These are phyloP conservation scores for Hydrozoanthus tunicans DNA, from an alignment of 64 coral and sea anemone species.

Conservation along the genomic window DNA sequence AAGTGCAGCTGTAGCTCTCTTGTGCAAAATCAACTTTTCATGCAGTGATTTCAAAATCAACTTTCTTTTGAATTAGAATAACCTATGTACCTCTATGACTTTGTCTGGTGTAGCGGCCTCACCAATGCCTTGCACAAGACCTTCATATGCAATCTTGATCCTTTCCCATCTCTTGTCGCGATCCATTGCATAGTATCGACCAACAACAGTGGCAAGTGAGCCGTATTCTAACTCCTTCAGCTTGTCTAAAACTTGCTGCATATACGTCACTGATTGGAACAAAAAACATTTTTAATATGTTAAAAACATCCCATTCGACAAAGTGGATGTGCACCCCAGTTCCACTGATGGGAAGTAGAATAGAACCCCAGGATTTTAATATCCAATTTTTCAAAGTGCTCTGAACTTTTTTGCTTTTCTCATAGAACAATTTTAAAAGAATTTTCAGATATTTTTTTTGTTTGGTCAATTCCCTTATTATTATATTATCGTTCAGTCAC, in stretches of 20 bases:
- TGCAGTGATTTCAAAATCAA: background rate
- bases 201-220: constrained; percentile 88
- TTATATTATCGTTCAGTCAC: too few species aligned
- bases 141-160: constrained; percentile 98
- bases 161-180: constrained; percentile 97
- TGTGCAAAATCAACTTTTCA: too few species aligned
- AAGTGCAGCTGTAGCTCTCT: too few species aligned
- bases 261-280: constrained; percentile 71
- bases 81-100: constrained; percentile 72
- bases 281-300: background rate
- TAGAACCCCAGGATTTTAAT: too few species aligned
- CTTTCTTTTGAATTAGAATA: background rate
- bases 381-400: too few species aligned
- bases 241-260: constrained; percentile 94
- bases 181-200: constrained; percentile 99
- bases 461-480: too few species aligned
- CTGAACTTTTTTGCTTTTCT: too few species aligned
- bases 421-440: too few species aligned
- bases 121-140: constrained; percentile 87
- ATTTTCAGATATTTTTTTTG: too few species aligned
- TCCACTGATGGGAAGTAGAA: too few species aligned
- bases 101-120: constrained; percentile 78
- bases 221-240: constrained; percentile 92
- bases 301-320: background rate
- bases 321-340: too few species aligned